These are phyloP conservation scores for Rhabdophis nuchalis DNA, from an alignment of 2,797 vertebrate genomes.

Conservation along the genomic window DNA sequence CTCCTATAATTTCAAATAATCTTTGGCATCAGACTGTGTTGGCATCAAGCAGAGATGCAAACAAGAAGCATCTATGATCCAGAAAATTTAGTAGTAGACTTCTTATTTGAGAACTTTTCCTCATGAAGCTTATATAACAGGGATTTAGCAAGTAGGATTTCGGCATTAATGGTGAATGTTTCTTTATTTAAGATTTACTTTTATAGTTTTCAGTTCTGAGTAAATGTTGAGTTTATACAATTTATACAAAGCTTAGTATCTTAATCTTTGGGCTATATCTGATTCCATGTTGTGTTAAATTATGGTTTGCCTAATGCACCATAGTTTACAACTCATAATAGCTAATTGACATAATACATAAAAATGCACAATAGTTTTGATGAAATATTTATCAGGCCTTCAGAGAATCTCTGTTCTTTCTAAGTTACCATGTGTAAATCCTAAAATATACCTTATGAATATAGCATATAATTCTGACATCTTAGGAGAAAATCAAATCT, in stretches of 20 bases:
- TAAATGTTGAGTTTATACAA: not conserved
- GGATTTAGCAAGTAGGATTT: not conserved
- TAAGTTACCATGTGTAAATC: not conserved
- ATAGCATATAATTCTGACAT: not conserved
- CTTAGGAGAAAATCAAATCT: not conserved
- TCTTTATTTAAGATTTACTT: not conserved
- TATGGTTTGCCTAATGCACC: not conserved
- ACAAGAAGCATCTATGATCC: not conserved
- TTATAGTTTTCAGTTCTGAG: not conserved
- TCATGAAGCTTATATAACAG: not conserved
- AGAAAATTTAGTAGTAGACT: not conserved
- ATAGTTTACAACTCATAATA: not conserved
- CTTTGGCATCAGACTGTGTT: slow-evolving; percentile 1
- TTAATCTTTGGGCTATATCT: not conserved
- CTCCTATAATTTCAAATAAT: slow-evolving; percentile 16
- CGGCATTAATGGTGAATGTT: not conserved
- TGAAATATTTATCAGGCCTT: not conserved
- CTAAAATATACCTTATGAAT: not conserved
- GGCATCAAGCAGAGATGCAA: slow-evolving; percentile 1
- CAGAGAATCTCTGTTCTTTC: not conserved
- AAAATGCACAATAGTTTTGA: not conserved
- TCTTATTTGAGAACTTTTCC: not conserved
- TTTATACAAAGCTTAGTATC: not conserved
- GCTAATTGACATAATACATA: not conserved
- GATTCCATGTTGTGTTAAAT: not conserved